A percentile compares a stretch with the other conserved stretches of the same genome.
These are phyloP conservation scores for Frankliniella fusca DNA, from an alignment of 2,888 invertebrate species.

Conservation along the genomic window DNA sequence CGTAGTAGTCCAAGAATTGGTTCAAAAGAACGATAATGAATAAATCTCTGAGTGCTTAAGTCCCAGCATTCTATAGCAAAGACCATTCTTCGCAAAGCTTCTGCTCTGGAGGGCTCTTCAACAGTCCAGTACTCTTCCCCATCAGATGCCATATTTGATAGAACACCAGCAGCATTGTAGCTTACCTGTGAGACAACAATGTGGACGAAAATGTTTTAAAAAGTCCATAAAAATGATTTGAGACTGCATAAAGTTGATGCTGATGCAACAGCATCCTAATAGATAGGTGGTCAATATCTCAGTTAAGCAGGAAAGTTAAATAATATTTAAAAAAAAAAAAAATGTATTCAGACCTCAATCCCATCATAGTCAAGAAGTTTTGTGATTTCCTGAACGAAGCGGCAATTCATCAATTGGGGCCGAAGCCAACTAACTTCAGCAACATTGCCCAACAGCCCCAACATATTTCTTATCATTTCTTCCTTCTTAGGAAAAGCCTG, in stretches of 20 bases:
- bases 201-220: no score
- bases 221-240: neutral
- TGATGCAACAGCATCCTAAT: neutral
- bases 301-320: conserved; percentile 27
- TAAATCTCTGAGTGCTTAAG: conserved; percentile 79
- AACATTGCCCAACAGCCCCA: conserved; percentile 94
- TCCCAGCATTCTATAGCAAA: conserved; percentile 85
- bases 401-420: conserved; percentile 74
- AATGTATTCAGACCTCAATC: conserved; percentile 68
- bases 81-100: conserved; percentile 71
- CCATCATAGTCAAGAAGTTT: conserved; percentile 85
- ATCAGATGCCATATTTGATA: conserved; percentile 93
- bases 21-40: conserved; percentile 94
- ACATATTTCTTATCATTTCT: conserved; percentile 93
- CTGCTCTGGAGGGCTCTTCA: conserved; percentile 61
- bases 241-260: neutral
- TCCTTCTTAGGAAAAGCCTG: conserved; percentile 84
- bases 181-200: conserved; percentile 64
- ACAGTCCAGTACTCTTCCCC: conserved; percentile 80
- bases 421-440: conserved; percentile 86
- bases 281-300: conserved; percentile 23
- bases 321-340: conserved; percentile 30
- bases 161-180: conserved; percentile 92
- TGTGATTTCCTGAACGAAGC: conserved; percentile 82
- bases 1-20: conserved; percentile 83